A percentile compares a stretch with the other conserved stretches of the same genome.
Evolutionary conservation across 1,140 invertebrate species (phyloP).

Genomic region (Drosophila setifemur): DNA sequence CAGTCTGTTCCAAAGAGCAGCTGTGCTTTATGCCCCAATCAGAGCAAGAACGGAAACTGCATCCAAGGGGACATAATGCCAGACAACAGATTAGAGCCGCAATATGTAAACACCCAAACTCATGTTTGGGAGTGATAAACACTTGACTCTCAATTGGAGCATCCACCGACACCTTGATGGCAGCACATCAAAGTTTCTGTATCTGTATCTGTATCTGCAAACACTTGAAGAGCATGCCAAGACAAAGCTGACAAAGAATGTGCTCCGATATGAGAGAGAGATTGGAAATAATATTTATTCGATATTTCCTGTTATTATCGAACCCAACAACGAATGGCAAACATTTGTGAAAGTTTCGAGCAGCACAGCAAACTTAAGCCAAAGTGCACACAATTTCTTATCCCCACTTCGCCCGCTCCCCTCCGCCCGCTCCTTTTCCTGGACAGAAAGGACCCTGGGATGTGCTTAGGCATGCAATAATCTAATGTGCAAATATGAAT

Average conservation of each 20-base stretch:
- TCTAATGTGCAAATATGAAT: constrained; percentile 79
- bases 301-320: constrained; percentile 61
- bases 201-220: constrained; percentile 9
- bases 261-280: constrained; percentile 32
- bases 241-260: constrained; percentile 40
- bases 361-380: constrained; percentile 45
- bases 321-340: constrained; percentile 33
- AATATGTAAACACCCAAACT: constrained; percentile 22
- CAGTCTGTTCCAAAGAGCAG: constrained; percentile 37
- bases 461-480: constrained; percentile 76
- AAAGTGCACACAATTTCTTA: constrained; percentile 44
- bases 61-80: not conserved
- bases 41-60: not conserved
- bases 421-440: not conserved
- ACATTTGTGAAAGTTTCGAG: constrained; percentile 63
- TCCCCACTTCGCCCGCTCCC: not conserved
- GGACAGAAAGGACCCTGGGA: constrained; percentile 15
- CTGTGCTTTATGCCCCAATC: constrained; percentile 36
- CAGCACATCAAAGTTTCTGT: constrained; percentile 17
- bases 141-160: constrained; percentile 41
- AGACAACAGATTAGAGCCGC: constrained; percentile 27
- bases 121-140: constrained; percentile 22
- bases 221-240: constrained; percentile 13
- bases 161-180: constrained; percentile 13
- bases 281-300: constrained; percentile 73